Evolutionary conservation across 2,113 vertebrate genomes (phyloP), one percentile per base, ranked within the genome.

Genomic region (Lanius ludovicianus): DNA sequence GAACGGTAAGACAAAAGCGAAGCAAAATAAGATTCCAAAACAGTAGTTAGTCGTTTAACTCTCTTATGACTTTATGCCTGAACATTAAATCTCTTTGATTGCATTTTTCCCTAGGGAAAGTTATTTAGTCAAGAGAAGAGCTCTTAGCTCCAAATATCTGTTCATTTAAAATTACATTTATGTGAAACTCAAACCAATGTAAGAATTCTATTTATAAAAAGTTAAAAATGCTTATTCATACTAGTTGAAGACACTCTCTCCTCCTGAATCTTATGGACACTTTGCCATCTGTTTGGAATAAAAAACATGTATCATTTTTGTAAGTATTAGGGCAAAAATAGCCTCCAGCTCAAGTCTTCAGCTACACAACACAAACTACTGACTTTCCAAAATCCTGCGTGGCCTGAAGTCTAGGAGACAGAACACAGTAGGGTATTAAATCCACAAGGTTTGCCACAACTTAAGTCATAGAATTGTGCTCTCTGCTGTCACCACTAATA

Each of bases 51-150:
- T 68, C 69, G 92, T 92, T 96, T 90, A 94, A 94, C 68, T 85
- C 90, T 28, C 95, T 84, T 90, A 65, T 79, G 76, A 93, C 60
- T 94, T 30, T 22, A 80, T 67, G 59, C 39, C 77, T 90, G 77
- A 93, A 83, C 93, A 94, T 84, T 87, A 92, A 82, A 74, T 77
- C 42, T 83, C 73, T 93, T 87, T 95, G 95, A 96, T 91, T 96
- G 70, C 94, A 79, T 80, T 94, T 91, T 96, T 96, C 94, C 81
- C 91, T 77, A 62, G 87, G 82, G 93, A 96, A 97, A 96, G 52
- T 84, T 87, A 92, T 86, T 86, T 74, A 86, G 90, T 74, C 64
- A 93, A 85, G 90, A 96, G 35, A 5, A 90, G 41, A 81, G 56
- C 71, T 94, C 92, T 92, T 68, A 84, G 68, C 73, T 94, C 75